These are phyloP conservation scores for Craniophora ligustri DNA, from an alignment of 2,888 invertebrate species.

Conservation along the genomic window DNA sequence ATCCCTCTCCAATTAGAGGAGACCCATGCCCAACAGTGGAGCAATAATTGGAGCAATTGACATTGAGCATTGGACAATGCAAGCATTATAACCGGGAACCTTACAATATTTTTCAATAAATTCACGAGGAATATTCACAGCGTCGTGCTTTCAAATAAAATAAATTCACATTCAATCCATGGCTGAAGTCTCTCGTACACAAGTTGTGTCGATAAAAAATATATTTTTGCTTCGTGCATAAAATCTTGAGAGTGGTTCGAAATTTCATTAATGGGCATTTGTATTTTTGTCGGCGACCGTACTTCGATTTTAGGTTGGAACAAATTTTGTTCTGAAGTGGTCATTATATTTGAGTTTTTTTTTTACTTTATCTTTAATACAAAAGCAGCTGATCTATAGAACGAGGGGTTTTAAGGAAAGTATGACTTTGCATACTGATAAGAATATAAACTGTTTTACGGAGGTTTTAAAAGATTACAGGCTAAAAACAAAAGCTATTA, in stretches of 20 bases:
- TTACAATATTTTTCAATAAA: too few species aligned
- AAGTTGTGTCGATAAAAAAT: constrained; percentile 8
- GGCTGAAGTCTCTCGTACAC: background rate
- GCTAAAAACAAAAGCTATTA: too few species aligned
- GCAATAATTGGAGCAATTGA: too few species aligned
- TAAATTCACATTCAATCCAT: constrained; percentile 8
- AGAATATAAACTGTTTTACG: background rate
- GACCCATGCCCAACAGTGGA: too few species aligned
- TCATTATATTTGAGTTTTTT: constrained; percentile 22
- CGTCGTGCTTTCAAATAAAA: constrained; percentile 9
- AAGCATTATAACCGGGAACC: too few species aligned
- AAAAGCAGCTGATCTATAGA: constrained; percentile 1
- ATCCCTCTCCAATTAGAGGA: too few species aligned
- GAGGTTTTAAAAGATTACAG: background rate
- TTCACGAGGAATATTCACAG: background rate
- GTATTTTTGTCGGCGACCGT: constrained; percentile 14
- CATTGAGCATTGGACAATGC: too few species aligned
- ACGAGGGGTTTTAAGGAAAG: background rate
- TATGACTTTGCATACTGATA: background rate
- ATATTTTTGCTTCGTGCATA: constrained; percentile 2
- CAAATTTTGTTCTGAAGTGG: constrained; percentile 22
- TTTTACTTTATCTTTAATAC: constrained; percentile 4
- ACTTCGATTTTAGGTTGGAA: constrained; percentile 14
- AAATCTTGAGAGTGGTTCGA: constrained; percentile 7
- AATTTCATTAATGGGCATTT: constrained; percentile 25